Evolutionary conservation across 2,888 invertebrate species (phyloP), one percentile per base, ranked within the genome.

Genomic region (Dryadula phaetusa): DNA sequence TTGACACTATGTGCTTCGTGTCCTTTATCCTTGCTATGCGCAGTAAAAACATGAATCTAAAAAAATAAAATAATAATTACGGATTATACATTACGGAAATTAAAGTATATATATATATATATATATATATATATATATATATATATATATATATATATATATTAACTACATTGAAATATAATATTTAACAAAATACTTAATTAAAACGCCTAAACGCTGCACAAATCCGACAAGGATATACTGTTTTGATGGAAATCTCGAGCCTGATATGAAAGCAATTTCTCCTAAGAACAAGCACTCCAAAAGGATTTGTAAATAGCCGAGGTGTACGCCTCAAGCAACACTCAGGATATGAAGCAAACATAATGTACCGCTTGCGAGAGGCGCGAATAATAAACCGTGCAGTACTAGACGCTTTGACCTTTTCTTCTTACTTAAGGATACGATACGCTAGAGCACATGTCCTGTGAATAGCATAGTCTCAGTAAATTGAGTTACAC

Each of bases 241-340:
- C 37, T 37, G 18, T 37, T 54, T 37, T 54, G 20, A 37, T 34
- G 3, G 8, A 20, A 20, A 56, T 25, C 8, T 12, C n/a, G n/a
- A 46, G 12, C 34, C 16, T 44, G 1, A 16, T 44, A 8, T 28
- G 32, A 44, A 40, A 54, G 34, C 44, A 54, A 34, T 54, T 54
- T 32, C 34, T 34, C n/a, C 32, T 14, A 22, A 34, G 42, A 52
- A 52, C 16, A 56, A 56, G 25, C 37, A 16, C 46, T 64, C 46
- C 46, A 40, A 46, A 64, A 37, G 56, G 56, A 56, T 25, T 56
- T 47, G 37, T 25, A 64, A 56, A 64, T 56, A 64, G 56, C 64
- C 64, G 46, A 56, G 37, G 56, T 56, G 64, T 64, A 22, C 44
- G 64, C 64, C 64, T 47, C 47, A 34, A 56, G 64, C 56, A 37